phyloP scores from a whole-genome alignment of 2,797 vertebrate genomes.

The Hoplostethus atlanticus region DNA sequence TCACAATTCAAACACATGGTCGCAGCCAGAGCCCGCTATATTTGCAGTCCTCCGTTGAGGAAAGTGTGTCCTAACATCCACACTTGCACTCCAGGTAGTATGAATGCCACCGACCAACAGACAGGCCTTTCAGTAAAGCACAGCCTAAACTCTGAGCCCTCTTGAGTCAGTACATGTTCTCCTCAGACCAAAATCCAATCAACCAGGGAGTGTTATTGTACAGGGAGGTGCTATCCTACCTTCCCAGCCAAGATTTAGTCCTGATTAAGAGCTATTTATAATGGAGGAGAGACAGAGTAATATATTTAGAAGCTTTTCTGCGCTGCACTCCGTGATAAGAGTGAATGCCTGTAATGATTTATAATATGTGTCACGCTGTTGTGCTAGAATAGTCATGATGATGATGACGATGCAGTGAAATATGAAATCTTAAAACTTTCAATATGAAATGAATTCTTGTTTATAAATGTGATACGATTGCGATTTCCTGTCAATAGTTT shows the following conservation, averaged over 20 bases:
- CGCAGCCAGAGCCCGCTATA: constrained; percentile 22
- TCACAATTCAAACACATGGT: constrained; percentile 15
- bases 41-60: constrained; percentile 4
- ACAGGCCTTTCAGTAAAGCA: constrained; percentile 62
- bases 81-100: constrained; percentile 14
- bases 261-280: constrained; percentile 87
- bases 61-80: constrained; percentile 25
- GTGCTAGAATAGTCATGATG: constrained; percentile 80
- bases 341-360: constrained; percentile 81
- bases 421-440: constrained; percentile 70
- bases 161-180: constrained; percentile 33
- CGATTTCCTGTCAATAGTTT: constrained; percentile 69
- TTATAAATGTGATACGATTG: constrained; percentile 72
- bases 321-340: constrained; percentile 73
- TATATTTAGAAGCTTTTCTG: constrained; percentile 85
- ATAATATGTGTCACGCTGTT: constrained; percentile 79
- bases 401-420: constrained; percentile 71
- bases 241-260: constrained; percentile 68
- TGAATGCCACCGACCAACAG: constrained; percentile 17
- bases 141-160: constrained; percentile 62
- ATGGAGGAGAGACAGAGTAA: constrained; percentile 86
- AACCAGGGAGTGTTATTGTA: constrained; percentile 57
- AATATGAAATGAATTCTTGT: constrained; percentile 69
- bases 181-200: constrained; percentile 48
- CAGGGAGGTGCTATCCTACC: constrained; percentile 75